phyloP scores from a whole-genome alignment of 2,113 vertebrate genomes.

The Semnornis frantzii region DNA sequence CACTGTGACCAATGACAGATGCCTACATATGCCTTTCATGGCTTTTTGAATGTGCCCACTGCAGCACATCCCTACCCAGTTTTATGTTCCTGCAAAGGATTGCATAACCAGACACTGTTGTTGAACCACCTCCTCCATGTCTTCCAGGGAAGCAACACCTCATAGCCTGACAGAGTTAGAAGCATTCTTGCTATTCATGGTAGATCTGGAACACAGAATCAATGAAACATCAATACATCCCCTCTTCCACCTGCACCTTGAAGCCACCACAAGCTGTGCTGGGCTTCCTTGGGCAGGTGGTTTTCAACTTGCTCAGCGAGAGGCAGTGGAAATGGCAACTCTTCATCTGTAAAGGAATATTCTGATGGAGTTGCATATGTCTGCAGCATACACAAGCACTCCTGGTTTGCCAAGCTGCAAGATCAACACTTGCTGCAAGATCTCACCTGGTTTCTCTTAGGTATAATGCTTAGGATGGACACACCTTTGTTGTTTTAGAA shows the following conservation, averaged over 20 bases:
- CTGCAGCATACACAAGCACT: neutral
- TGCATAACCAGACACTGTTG: neutral
- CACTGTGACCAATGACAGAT: neutral
- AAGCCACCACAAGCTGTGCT: neutral
- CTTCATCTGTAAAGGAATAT: neutral
- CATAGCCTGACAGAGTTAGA: neutral
- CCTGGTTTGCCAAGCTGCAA: neutral
- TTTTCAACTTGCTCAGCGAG: neutral
- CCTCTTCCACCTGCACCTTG: neutral
- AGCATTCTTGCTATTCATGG: neutral
- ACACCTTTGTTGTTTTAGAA: neutral
- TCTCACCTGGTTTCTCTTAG: neutral
- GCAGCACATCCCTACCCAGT: neutral
- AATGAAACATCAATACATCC: neutral
- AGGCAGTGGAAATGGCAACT: neutral
- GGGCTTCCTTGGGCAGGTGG: neutral
- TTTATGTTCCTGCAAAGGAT: neutral
- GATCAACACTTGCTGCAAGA: neutral
- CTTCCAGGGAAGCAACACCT: neutral
- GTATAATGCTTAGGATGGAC: neutral
- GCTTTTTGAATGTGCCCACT: neutral
- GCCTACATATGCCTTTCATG: neutral
- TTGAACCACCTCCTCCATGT: neutral
- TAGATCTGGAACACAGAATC: neutral
- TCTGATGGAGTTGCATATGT: neutral